Evolutionary conservation across 2,888 invertebrate species (phyloP).

Genomic region (Plemyria rubiginata): DNA sequence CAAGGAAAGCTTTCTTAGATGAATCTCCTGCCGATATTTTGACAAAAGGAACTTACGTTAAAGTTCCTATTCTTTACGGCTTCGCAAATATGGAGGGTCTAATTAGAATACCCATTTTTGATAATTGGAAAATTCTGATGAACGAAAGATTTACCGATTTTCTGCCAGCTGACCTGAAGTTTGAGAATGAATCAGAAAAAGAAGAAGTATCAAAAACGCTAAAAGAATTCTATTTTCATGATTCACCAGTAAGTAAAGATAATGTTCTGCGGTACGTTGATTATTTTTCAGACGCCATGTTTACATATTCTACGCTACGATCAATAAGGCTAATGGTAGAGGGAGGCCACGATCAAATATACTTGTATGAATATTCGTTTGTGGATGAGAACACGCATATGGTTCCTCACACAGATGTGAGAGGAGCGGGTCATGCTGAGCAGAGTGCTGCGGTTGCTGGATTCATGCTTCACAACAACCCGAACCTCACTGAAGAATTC

Average conservation of each 20-base stretch:
- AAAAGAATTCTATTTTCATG: conserved; percentile 25
- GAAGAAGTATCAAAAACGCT: conserved; percentile 18
- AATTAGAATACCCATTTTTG: conserved; percentile 39
- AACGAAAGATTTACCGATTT: conserved; percentile 50
- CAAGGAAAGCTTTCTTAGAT: conserved; percentile 44
- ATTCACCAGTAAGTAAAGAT: conserved; percentile 9
- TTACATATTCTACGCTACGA: conserved; percentile 17
- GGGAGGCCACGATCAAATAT: conserved; percentile 50
- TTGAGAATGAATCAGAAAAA: conserved; percentile 21
- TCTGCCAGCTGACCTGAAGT: conserved; percentile 47
- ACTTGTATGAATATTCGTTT: conserved; percentile 56
- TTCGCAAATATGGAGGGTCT: conserved; percentile 58
- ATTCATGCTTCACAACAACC: neutral
- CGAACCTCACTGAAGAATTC: conserved; percentile 32
- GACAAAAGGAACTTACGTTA: conserved; percentile 51
- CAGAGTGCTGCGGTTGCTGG: conserved; percentile 3
- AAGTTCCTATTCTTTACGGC: conserved; percentile 58
- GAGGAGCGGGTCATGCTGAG: conserved; percentile 2
- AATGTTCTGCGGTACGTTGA: conserved; percentile 16
- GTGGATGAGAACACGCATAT: conserved; percentile 36
- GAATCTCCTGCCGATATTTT: conserved; percentile 55
- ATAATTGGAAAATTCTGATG: conserved; percentile 46
- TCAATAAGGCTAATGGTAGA: conserved; percentile 9
- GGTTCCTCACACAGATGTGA: conserved; percentile 11
- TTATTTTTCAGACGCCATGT: conserved; percentile 21